Evolutionary conservation across 2,888 invertebrate genomes (phyloP), one percentile per base, ranked within the genome.

Genomic region (Dioctria linearis): DNA sequence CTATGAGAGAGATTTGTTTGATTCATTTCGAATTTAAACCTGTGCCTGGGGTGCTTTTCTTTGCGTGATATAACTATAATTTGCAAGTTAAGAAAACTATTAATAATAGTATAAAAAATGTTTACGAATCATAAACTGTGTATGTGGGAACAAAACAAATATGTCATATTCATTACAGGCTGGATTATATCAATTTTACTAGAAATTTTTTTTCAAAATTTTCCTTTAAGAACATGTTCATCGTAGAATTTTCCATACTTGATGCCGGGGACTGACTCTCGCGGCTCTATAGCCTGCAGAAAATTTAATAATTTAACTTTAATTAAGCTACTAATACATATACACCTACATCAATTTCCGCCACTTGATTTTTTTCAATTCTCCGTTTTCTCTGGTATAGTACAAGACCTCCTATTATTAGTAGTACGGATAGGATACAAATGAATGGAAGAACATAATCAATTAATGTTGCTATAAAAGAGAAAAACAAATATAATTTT

Each of bases 241-340:
- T 76, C 76, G 42, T 63, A 42, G 46, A 76, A 76, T 4, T 63
- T 43, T 63, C 63, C 51, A 39, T 76, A 76, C 9, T 76, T 76
- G 1, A 76, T 63, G 6, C 76, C 76, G 4, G 76, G 49, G 8
- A 5, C 11, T 37, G n/a, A 46, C 25, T 76, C 46, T 4, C 76
- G 61, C 11, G 61, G 63, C 46, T 76, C 63, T 11, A 63, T n/a
- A 5, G 4, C 37, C 76, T 76, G 13, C 3, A 11, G 25, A 13
- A 4, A 5, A 11, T 63, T 63, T 57, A 57, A 73, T 8, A 46
- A n/a, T 8, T 3, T 11, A 42, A 61, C 25, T 25, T 25, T 25
- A 25, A 25, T 25, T 25, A 25, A 25, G 25, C 0, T 3, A 57
- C 3, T 11, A 54, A 54, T 54, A 11, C 11, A 25, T 11, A 75